Conservation (phyloP, 2,888 invertebrate species). For the Molanna angustata region DNA sequence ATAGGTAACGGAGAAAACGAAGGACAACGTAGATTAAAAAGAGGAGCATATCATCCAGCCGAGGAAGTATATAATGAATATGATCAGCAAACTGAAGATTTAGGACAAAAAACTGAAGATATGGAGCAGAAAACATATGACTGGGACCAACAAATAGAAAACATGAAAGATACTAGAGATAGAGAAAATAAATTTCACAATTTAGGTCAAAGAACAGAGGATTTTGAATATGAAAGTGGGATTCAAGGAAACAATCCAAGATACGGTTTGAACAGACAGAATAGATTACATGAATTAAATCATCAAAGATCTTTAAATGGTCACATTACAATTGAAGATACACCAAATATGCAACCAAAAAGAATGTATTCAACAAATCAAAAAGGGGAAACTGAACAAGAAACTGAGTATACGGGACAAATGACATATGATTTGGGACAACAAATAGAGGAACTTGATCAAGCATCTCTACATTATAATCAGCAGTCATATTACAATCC, state of each 20-base stretch:
- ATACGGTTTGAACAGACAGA: too few relatives aligned
- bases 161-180: too few relatives aligned
- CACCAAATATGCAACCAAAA: too few relatives aligned
- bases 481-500: too few relatives aligned
- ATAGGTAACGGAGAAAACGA: conserved; percentile 1
- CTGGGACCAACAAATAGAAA: conserved; percentile 34
- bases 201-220: not conserved
- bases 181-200: too few relatives aligned
- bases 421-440: conserved; percentile 26
- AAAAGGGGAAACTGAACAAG: conserved; percentile 28
- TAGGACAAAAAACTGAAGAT: conserved; percentile 24
- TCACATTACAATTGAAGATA: too few relatives aligned
- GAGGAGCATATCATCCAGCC: conserved; percentile 17
- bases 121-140: conserved; percentile 29
- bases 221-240: not conserved
- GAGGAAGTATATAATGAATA: conserved; percentile 10
- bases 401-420: conserved; percentile 31
- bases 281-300: too few relatives aligned
- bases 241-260: too few relatives aligned
- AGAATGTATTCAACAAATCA: too few relatives aligned
- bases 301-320: too few relatives aligned
- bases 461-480: conserved; percentile 35
- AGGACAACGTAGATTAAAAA: conserved; percentile 16
- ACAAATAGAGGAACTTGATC: conserved; percentile 31
- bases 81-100: conserved; percentile 34